phyloP scores from a whole-genome alignment of 1,140 invertebrate genomes.

The Druon quercuslanigerum region DNA sequence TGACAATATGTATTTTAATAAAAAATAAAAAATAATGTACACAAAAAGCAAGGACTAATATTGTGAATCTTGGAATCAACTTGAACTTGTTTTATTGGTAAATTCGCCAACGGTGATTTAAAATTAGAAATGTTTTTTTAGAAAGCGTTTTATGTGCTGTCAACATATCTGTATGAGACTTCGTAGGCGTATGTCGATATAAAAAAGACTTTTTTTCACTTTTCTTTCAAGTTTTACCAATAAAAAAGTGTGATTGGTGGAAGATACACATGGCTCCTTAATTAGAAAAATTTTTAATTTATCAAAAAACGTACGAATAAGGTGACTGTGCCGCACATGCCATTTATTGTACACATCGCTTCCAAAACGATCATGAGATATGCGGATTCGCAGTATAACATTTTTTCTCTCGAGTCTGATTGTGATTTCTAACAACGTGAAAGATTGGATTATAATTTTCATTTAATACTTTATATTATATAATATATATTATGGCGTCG shows the following conservation, averaged over 20 bases:
- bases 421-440: neutral
- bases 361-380: constrained; percentile 22
- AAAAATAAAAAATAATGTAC: neutral
- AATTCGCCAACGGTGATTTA: neutral
- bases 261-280: neutral
- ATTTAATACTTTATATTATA: neutral
- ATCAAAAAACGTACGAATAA: constrained; percentile 10
- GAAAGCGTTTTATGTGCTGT: neutral
- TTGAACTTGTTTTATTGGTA: neutral
- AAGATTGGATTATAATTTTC: neutral
- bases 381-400: neutral
- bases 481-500: constrained; percentile 11
- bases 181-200: neutral
- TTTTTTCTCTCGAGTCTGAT: neutral
- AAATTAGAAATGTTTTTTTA: neutral
- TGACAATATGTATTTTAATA: constrained; percentile 32
- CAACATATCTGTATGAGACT: neutral
- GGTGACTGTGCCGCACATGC: constrained; percentile 17
- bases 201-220: neutral
- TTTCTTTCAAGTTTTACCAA: neutral
- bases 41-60: neutral
- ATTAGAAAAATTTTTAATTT: constrained; percentile 3
- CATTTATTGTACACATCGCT: constrained; percentile 29
- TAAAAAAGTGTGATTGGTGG: neutral
- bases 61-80: neutral